These are phyloP conservation scores for Syngnathus rostellatus DNA, from an alignment of 2,797 vertebrate genomes.

Conservation along the genomic window DNA sequence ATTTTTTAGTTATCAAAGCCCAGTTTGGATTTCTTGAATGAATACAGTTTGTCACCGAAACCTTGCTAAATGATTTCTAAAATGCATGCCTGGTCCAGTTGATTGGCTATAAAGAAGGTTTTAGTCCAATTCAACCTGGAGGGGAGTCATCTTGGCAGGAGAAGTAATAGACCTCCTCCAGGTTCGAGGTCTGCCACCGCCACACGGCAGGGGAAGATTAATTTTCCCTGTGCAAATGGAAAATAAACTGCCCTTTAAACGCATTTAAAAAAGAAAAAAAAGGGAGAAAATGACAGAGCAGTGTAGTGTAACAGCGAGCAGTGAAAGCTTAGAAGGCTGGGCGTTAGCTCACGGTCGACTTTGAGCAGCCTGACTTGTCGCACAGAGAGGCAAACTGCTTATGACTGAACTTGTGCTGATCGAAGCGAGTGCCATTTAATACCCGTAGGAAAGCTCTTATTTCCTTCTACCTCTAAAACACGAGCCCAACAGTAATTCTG, in stretches of 20 bases:
- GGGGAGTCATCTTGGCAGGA: constrained; percentile 59
- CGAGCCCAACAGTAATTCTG: constrained; percentile 23
- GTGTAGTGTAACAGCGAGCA: constrained; percentile 23
- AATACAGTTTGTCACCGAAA: constrained; percentile 48
- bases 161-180: constrained; percentile 63
- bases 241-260: constrained; percentile 66
- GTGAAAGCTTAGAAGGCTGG: constrained; percentile 34
- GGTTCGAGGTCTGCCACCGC: constrained; percentile 43
- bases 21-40: constrained; percentile 46
- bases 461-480: constrained; percentile 59
- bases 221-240: constrained; percentile 53
- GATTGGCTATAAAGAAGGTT: constrained; percentile 62
- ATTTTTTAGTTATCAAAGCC: constrained; percentile 28
- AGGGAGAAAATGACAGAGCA: constrained; percentile 43
- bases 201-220: constrained; percentile 48
- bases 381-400: constrained; percentile 56
- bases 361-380: constrained; percentile 53
- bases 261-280: constrained; percentile 32
- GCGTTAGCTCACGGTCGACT: constrained; percentile 51
- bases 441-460: constrained; percentile 65
- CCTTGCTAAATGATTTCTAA: constrained; percentile 41
- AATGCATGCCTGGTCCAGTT: constrained; percentile 51
- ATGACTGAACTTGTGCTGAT: constrained; percentile 59
- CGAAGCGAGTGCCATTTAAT: constrained; percentile 56
- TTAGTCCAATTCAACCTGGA: constrained; percentile 62